Conservation (phyloP, 2,113 vertebrate species). For the Paraplagusia blochii region DNA sequence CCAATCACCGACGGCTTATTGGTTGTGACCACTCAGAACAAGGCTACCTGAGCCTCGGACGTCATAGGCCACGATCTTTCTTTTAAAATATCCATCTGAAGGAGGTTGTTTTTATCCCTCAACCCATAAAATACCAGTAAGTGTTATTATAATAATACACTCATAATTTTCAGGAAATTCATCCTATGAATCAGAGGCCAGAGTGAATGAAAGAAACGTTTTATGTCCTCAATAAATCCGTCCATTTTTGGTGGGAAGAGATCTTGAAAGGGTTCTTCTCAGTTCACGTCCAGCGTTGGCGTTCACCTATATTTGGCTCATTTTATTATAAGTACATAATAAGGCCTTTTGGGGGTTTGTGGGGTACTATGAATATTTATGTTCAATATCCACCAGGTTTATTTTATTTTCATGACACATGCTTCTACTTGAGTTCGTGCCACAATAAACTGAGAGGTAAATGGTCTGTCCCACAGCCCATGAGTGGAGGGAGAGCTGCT, state of each 20-base stretch:
- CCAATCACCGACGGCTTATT: constrained; percentile 64
- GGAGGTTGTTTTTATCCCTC: too few relatives aligned
- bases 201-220: background rate
- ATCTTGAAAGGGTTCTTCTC: background rate
- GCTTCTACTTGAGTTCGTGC: background rate
- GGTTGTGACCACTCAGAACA: constrained; percentile 71
- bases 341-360: background rate
- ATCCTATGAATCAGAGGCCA: background rate
- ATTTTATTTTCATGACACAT: background rate
- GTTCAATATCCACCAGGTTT: too few relatives aligned
- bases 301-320: background rate
- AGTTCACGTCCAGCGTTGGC: background rate
- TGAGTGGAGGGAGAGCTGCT: too few relatives aligned
- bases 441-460: background rate
- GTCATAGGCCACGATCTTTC: background rate
- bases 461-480: too few relatives aligned
- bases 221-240: background rate
- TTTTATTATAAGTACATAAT: background rate
- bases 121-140: too few relatives aligned
- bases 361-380: background rate
- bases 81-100: background rate
- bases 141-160: too few relatives aligned
- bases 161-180: too few relatives aligned
- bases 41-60: constrained; percentile 26
- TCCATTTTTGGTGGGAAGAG: background rate